Percentiles rank a stretch among this genome's conserved stretches.
Evolutionary conservation across 2,113 vertebrate species (phyloP).

Genomic region (Aplodontia rufa): DNA sequence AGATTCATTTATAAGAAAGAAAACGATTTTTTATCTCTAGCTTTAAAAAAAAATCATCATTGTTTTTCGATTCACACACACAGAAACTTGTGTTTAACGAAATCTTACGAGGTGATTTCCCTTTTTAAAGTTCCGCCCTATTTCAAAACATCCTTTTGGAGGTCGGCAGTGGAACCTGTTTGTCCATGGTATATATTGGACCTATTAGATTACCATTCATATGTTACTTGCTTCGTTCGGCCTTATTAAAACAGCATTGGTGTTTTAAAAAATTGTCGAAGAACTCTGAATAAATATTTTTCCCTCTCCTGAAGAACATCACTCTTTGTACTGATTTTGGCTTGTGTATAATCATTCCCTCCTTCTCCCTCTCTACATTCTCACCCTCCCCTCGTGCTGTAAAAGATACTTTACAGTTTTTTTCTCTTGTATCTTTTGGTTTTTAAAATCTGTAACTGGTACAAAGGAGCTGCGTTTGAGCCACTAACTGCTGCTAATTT

Average conservation of each 20-base stretch:
- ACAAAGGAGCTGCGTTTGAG: background rate
- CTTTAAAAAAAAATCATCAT: background rate
- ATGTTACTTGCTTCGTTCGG: background rate
- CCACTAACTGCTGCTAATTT: conserved; percentile 22
- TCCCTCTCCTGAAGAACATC: background rate
- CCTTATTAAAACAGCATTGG: conserved; percentile 20
- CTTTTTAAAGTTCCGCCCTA: conserved; percentile 30
- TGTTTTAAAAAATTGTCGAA: background rate
- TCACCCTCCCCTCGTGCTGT: background rate
- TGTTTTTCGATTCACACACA: background rate
- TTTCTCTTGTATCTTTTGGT: background rate
- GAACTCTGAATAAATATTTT: background rate
- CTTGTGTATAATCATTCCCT: background rate
- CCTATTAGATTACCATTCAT: background rate
- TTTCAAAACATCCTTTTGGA: conserved; percentile 45
- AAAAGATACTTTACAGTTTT: conserved; percentile 15
- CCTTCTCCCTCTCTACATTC: background rate
- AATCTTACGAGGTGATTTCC: background rate
- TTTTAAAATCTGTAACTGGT: conserved; percentile 40
- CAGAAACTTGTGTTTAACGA: background rate
- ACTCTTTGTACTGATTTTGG: conserved; percentile 16
- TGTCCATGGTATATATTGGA: background rate
- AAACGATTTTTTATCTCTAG: background rate
- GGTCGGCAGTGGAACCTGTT: conserved; percentile 65
- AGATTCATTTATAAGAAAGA: background rate